Percentiles rank a stretch among this genome's conserved stretches.
Evolutionary conservation across 2,888 invertebrate species (phyloP).

Genomic region (Xanthorhoe spadicearia): DNA sequence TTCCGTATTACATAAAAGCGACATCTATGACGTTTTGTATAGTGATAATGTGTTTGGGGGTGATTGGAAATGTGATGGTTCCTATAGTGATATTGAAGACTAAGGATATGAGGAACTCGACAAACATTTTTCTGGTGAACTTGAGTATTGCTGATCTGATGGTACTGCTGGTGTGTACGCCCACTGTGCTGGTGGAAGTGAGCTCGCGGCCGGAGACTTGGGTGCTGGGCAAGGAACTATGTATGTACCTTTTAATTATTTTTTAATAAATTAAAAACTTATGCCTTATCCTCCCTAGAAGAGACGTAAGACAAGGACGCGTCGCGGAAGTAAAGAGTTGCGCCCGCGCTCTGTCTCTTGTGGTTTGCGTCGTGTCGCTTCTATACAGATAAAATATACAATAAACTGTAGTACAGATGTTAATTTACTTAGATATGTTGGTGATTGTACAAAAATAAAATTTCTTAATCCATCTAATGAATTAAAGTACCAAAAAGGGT

Average conservation of each 20-base stretch:
- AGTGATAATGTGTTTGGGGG: slow-evolving; percentile 94
- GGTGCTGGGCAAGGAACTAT: slow-evolving; percentile 96
- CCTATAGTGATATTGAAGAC: slow-evolving; percentile 96
- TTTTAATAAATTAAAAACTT: too few species aligned
- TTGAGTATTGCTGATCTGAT: slow-evolving; percentile 96
- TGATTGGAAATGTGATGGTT: slow-evolving; percentile 96
- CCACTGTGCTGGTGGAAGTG: slow-evolving; percentile 96
- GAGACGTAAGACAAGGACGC: too few species aligned
- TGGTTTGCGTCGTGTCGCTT: neutral
- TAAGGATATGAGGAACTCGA: slow-evolving; percentile 97
- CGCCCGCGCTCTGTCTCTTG: too few species aligned
- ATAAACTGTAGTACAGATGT: neutral
- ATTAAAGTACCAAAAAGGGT: too few species aligned
- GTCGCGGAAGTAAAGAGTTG: too few species aligned
- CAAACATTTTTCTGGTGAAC: slow-evolving; percentile 97
- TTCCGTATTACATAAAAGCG: slow-evolving; percentile 94
- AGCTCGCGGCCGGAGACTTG: slow-evolving; percentile 96
- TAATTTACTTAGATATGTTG: neutral
- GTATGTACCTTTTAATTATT: slow-evolving; percentile 88
- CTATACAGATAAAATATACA: too few species aligned
- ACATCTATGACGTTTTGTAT: slow-evolving; percentile 95
- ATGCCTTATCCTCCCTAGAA: too few species aligned
- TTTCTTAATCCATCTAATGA: too few species aligned
- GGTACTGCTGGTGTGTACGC: slow-evolving; percentile 95
- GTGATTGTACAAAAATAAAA: too few species aligned